Conservation (phyloP, 2,113 vertebrate species). For the Anoura caudifer region DNA sequence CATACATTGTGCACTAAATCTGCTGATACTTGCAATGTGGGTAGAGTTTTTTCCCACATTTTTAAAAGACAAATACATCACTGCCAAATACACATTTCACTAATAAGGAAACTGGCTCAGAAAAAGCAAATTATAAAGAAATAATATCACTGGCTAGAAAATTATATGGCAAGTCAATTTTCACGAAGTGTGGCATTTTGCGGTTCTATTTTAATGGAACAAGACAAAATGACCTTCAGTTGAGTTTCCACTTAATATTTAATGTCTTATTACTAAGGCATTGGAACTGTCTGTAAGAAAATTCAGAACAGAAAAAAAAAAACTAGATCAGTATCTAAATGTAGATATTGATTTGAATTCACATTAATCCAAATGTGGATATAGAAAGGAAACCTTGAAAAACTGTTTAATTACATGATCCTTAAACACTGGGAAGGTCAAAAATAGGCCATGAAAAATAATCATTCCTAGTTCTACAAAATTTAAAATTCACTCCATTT, state of each 20-base stretch:
- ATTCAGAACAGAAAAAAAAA: constrained; percentile 1
- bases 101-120: constrained; percentile 50
- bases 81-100: constrained; percentile 24
- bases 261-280: constrained; percentile 37
- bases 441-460: neutral
- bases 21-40: neutral
- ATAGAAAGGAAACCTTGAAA: neutral
- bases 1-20: neutral
- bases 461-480: neutral
- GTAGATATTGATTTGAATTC: neutral
- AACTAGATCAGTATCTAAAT: neutral
- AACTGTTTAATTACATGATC: neutral
- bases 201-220: constrained; percentile 23
- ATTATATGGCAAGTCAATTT: constrained; percentile 58
- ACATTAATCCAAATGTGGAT: neutral
- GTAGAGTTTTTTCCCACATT: neutral
- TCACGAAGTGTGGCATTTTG: constrained; percentile 38
- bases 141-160: constrained; percentile 55
- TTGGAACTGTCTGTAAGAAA: constrained; percentile 40
- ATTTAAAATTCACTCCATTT: neutral
- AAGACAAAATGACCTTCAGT: constrained; percentile 36
- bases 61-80: constrained; percentile 2
- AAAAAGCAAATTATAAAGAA: constrained; percentile 48
- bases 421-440: neutral
- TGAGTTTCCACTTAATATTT: constrained; percentile 36